These are phyloP conservation scores for Cuniculus paca DNA, from an alignment of 2,797 vertebrate species.

Conservation along the genomic window DNA sequence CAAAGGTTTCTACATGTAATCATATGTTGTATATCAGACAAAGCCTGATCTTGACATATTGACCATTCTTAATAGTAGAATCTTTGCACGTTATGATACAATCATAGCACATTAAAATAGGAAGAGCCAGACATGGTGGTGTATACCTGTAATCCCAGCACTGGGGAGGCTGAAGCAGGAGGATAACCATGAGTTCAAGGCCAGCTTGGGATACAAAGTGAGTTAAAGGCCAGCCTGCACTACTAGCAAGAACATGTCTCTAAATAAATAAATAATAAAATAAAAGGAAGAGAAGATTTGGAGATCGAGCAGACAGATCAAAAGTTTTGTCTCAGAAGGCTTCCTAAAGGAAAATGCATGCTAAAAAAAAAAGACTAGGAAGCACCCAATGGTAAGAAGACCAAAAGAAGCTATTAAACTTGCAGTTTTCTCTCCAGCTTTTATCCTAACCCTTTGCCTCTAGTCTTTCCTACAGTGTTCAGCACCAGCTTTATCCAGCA, in stretches of 20 bases:
- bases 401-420: background rate
- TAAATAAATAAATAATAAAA: background rate
- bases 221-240: background rate
- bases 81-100: background rate
- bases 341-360: background rate
- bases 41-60: background rate
- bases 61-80: background rate
- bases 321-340: slow-evolving; percentile 34
- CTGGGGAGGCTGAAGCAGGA: background rate
- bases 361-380: background rate
- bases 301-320: background rate
- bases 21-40: background rate
- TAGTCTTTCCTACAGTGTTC: slow-evolving; percentile 96
- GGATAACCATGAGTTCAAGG: background rate
- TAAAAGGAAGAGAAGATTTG: background rate
- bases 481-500: slow-evolving; percentile 93
- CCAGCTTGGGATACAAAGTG: background rate
- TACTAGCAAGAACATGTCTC: background rate
- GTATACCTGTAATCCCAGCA: background rate
- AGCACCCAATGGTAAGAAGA: background rate
- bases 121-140: background rate
- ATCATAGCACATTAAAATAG: background rate
- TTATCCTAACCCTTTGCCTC: slow-evolving; percentile 42
- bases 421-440: background rate
- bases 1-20: background rate